Evolutionary conservation across 2,888 invertebrate genomes (phyloP), one percentile per base, ranked within the genome.

Genomic region (Pristionchus maxplancki): DNA sequence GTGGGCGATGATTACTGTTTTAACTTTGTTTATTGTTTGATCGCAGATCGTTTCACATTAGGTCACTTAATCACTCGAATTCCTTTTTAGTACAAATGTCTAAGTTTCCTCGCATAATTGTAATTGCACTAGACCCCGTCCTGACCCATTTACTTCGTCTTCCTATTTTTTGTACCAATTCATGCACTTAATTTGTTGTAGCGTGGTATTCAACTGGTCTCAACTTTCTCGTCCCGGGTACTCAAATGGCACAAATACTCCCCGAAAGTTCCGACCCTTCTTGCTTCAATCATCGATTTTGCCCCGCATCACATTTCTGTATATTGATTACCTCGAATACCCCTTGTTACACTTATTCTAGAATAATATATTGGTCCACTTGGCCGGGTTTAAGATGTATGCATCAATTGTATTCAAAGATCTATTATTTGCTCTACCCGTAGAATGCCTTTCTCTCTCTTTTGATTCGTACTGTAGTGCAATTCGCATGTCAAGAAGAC

Each of bases 391-490:
- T 28, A 53, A 24, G 31, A 83, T 83, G 78, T 78, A 78, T 78
- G 78, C 53, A 83, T 83, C 82, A 53, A 83, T 83, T 83, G 34
- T 83, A 28, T 83, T 83, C 82, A 53, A 83, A 83, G 50, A 83
- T 53, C 82, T 83, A 44, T 28, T 53, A 83, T 20, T 83, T 83
- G 50, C 50, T 53, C 34, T 53, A 83, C 37, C 82, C 50, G 24
- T 53, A 53, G 53, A 20, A 83, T 37, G 53, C 82, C 53, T 83
- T 83, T 53, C 53, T 24, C 31, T 13, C n/a, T 50, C 48, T 34
- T 34, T 83, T 53, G 82, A 83, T 83, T 83, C 82, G 82, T 83
- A 83, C 82, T 83, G 53, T 83, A 83, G 82, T 53, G 82, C 82
- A 53, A 83, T 83, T 83, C 28, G 31, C 31, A 83, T 53, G 82